Conservation (phyloP, 1,140 invertebrate species). For the Phortica variegata region DNA sequence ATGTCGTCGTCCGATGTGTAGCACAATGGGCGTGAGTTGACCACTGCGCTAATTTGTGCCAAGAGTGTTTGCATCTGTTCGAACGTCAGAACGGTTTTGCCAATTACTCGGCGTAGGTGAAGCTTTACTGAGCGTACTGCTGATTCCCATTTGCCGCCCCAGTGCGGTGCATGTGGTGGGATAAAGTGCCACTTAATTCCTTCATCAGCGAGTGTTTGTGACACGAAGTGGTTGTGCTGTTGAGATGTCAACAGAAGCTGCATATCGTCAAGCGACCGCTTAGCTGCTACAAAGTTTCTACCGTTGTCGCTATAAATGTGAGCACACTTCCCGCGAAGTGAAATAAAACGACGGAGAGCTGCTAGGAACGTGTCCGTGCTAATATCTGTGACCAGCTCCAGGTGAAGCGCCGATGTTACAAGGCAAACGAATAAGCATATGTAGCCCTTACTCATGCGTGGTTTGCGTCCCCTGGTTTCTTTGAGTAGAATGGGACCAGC, state of each 20-base stretch:
- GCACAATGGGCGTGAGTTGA: conserved; percentile 44
- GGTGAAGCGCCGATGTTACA: conserved; percentile 31
- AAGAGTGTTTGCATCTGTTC: conserved; percentile 37
- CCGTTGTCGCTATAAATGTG: conserved; percentile 41
- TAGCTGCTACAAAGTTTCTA: conserved; percentile 30
- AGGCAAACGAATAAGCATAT: conserved; percentile 22
- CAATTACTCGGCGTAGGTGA: conserved; percentile 29
- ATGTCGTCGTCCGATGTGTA: conserved; percentile 35
- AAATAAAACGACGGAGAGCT: conserved; percentile 46
- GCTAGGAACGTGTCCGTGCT: conserved; percentile 34
- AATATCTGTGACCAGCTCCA: conserved; percentile 27
- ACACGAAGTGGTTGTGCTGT: background rate
- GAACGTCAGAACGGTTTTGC: conserved; percentile 25
- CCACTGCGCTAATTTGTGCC: conserved; percentile 32
- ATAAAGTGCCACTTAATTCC: conserved; percentile 32
- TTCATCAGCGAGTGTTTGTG: conserved; percentile 3
- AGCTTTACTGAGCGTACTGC: conserved; percentile 37
- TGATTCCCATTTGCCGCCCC: conserved; percentile 40
- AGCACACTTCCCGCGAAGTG: conserved; percentile 30
- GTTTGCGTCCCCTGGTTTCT: background rate
- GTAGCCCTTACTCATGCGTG: conserved; percentile 17
- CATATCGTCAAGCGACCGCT: background rate
- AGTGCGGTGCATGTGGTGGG: conserved; percentile 33
- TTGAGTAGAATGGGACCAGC: conserved; percentile 38
- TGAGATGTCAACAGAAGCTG: background rate